Evolutionary conservation across 92 coral and sea anemone genomes (phyloP).

Genomic region (Heteractis magnifica): DNA sequence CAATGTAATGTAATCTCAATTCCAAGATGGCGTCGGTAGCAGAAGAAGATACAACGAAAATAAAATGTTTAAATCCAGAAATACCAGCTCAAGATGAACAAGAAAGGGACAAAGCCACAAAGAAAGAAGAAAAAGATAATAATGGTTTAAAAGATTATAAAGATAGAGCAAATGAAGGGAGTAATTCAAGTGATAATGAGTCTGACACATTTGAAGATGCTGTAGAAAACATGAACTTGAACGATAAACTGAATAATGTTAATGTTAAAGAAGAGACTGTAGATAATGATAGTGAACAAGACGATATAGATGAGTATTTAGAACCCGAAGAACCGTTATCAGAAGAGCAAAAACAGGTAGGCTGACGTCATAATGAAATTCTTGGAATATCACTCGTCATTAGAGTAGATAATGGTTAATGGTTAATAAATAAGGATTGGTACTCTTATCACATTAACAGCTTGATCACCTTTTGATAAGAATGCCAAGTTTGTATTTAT

Average conservation of each 20-base stretch:
- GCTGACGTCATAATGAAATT: background rate
- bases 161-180: constrained; percentile 16
- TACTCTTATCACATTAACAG: too few relatives aligned
- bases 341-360: constrained; percentile 76
- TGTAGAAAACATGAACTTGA: constrained; percentile 24
- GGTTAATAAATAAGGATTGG: background rate
- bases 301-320: constrained; percentile 46
- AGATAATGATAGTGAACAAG: constrained; percentile 30
- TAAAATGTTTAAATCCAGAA: constrained; percentile 21
- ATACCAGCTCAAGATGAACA: background rate
- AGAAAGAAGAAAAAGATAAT: constrained; percentile 8
- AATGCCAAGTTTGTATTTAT: too few relatives aligned
- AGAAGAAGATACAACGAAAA: constrained; percentile 23
- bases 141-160: constrained; percentile 10
- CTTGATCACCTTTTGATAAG: too few relatives aligned
- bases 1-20: constrained; percentile 10
- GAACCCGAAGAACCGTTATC: constrained; percentile 72
- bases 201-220: constrained; percentile 48
- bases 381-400: too few relatives aligned
- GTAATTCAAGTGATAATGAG: constrained; percentile 33
- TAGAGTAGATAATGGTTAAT: background rate
- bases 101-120: constrained; percentile 1
- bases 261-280: constrained; percentile 18
- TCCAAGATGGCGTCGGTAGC: constrained; percentile 51
- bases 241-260: constrained; percentile 2